These are phyloP conservation scores for Eremobia ochroleuca DNA, from an alignment of 2,888 invertebrate genomes.

Conservation along the genomic window DNA sequence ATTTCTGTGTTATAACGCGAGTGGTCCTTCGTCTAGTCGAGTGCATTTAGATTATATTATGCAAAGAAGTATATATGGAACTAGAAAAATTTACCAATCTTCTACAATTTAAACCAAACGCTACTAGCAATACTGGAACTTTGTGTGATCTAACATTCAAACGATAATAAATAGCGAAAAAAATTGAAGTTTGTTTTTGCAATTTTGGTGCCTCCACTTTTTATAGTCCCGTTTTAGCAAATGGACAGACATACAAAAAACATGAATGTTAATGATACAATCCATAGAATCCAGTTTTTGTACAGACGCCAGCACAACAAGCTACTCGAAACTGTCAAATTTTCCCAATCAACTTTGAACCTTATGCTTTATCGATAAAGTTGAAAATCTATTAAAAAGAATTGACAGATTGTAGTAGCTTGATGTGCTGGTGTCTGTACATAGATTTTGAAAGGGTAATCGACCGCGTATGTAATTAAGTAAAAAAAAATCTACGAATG, in stretches of 20 bases:
- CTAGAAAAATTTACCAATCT: background rate
- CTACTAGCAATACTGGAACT: slow-evolving; percentile 66
- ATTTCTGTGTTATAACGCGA: background rate
- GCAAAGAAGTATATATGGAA: background rate
- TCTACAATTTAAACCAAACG: slow-evolving; percentile 63
- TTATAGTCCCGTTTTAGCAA: slow-evolving; percentile 66
- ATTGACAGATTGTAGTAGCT: too few relatives aligned
- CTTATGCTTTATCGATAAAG: too few relatives aligned
- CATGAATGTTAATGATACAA: slow-evolving; percentile 33
- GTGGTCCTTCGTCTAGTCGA: background rate
- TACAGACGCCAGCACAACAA: too few relatives aligned
- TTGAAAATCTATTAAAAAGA: too few relatives aligned
- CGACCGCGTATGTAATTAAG: slow-evolving; percentile 4
- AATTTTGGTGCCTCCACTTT: slow-evolving; percentile 68
- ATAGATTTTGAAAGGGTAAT: slow-evolving; percentile 8
- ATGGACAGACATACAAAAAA: slow-evolving; percentile 31
- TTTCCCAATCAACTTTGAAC: too few relatives aligned
- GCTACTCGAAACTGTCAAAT: too few relatives aligned
- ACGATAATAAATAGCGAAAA: slow-evolving; percentile 71
- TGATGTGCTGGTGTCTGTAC: slow-evolving; percentile 21
- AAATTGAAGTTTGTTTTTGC: slow-evolving; percentile 72
- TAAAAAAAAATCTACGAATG: background rate
- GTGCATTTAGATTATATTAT: background rate
- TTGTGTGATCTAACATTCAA: slow-evolving; percentile 70
- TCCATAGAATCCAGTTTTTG: too few relatives aligned